A percentile compares a stretch with the other conserved stretches of the same genome.
Evolutionary conservation across 2,797 vertebrate species (phyloP).

Genomic region (Taeniopygia guttata): DNA sequence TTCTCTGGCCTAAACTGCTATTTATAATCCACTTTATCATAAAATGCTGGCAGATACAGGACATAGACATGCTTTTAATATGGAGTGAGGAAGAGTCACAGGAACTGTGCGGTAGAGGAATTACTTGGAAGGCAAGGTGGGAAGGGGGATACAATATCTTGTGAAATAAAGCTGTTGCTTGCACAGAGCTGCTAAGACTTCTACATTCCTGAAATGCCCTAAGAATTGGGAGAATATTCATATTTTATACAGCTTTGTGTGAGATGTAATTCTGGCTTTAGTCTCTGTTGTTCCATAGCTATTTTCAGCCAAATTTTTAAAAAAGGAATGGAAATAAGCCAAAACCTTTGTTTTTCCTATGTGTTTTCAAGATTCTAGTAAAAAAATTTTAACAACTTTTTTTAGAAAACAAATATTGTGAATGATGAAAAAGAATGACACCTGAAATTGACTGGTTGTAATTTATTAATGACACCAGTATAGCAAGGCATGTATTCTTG

Average conservation of each 20-base stretch:
- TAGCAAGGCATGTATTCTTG: background rate
- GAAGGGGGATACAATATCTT: background rate
- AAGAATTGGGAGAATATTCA: background rate
- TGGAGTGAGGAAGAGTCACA: background rate
- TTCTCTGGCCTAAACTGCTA: background rate
- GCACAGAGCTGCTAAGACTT: background rate
- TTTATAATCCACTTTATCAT: background rate
- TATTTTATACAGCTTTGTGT: background rate
- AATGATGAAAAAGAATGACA: background rate
- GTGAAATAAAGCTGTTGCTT: background rate
- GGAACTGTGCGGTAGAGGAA: background rate
- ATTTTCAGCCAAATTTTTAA: background rate
- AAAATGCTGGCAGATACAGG: background rate
- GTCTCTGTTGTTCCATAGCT: background rate
- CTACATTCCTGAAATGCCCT: background rate
- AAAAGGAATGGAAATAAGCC: background rate
- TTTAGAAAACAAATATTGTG: background rate
- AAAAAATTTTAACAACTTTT: background rate
- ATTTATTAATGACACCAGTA: background rate
- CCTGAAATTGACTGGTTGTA: background rate
- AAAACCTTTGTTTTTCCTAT: background rate
- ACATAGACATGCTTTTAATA: background rate
- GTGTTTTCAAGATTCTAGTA: background rate
- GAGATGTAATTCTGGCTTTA: background rate
- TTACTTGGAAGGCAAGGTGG: background rate